Conservation (phyloP, 2,113 vertebrate genomes). For the Anthoscopus minutus region DNA sequence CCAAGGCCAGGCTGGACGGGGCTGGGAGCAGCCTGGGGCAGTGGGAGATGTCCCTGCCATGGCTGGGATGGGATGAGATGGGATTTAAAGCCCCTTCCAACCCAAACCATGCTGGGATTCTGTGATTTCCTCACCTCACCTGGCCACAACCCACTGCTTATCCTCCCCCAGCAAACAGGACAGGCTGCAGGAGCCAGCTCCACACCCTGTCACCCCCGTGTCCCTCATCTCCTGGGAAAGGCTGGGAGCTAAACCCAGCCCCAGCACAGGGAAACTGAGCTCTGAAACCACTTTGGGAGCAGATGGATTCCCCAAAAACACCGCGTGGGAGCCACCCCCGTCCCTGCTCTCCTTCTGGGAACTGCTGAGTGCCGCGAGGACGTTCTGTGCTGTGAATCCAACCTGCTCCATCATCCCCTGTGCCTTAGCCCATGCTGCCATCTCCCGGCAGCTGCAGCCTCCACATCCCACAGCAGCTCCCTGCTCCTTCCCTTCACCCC, state of each 20-base stretch:
- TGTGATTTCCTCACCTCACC: not conserved
- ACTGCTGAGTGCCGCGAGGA: not conserved
- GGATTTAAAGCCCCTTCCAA: not conserved
- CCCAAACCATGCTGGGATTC: not conserved
- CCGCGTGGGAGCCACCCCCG: not conserved
- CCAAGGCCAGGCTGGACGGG: not conserved
- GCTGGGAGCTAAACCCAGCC: not conserved
- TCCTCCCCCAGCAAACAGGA: not conserved
- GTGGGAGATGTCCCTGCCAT: not conserved
- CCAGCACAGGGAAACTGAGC: not conserved
- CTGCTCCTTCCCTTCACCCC: not conserved
- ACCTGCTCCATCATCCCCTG: not conserved
- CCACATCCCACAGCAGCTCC: not conserved
- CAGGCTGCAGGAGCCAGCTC: not conserved
- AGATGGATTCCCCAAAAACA: not conserved
- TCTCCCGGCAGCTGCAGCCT: not conserved
- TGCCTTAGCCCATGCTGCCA: conserved; percentile 53
- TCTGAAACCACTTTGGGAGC: not conserved
- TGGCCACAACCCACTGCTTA: not conserved
- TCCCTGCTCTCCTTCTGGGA: not conserved
- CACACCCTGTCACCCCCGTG: fast-evolving
- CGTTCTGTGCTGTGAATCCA: not conserved
- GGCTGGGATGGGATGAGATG: not conserved
- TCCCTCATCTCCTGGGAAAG: not conserved
- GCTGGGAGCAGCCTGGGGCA: fast-evolving